phyloP scores from a whole-genome alignment of 2,113 vertebrate genomes.

The Paracyprichromis sp. region DNA sequence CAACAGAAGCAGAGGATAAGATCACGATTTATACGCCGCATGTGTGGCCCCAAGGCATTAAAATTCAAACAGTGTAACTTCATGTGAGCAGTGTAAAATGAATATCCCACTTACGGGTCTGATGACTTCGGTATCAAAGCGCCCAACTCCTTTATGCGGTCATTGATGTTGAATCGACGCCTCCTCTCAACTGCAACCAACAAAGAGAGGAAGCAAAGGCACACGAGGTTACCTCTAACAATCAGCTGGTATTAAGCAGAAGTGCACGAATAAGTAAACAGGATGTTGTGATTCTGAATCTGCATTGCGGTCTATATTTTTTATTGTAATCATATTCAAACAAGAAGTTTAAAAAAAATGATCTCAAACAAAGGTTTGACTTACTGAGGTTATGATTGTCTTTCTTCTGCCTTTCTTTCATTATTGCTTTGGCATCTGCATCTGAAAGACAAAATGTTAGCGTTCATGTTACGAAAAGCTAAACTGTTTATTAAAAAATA shows the following conservation, averaged over 20 bases:
- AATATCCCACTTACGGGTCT: slow-evolving; percentile 76
- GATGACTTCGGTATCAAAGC: slow-evolving; percentile 84
- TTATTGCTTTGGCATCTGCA: slow-evolving; percentile 55
- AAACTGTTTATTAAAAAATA: background rate
- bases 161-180: slow-evolving; percentile 90
- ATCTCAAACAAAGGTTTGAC: slow-evolving; percentile 11
- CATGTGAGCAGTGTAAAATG: background rate
- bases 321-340: background rate
- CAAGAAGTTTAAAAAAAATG: background rate
- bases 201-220: background rate
- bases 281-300: background rate
- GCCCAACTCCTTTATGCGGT: slow-evolving; percentile 91
- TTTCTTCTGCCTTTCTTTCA: slow-evolving; percentile 91
- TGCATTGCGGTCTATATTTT: background rate
- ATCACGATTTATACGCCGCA: background rate
- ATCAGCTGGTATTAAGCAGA: background rate
- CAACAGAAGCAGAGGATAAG: background rate
- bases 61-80: background rate
- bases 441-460: slow-evolving; percentile 44
- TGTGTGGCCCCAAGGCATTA: fast-evolving
- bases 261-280: background rate
- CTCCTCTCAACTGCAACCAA: slow-evolving; percentile 80
- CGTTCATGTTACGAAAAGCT: background rate
- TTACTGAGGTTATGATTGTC: slow-evolving; percentile 93
- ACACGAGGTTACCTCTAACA: background rate